phyloP scores from a whole-genome alignment of 2,888 invertebrate species.

The Hemicrepidius hirtus region DNA sequence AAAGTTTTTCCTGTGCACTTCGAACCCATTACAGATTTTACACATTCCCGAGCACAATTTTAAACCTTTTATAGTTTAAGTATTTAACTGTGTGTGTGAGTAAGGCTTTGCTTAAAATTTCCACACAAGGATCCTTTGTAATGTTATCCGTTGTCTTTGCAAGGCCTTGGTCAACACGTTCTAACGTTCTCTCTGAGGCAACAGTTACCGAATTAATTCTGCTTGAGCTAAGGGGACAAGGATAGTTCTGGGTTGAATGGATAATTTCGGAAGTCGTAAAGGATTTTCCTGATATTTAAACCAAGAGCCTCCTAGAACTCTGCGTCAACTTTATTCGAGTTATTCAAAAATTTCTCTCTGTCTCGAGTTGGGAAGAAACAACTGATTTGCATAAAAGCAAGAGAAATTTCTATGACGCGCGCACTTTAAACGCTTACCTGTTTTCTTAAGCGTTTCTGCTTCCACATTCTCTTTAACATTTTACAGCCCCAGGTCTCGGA shows the following conservation, averaged over 20 bases:
- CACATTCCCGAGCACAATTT: conserved; percentile 13
- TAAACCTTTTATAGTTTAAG: not conserved
- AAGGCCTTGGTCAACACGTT: conserved; percentile 18
- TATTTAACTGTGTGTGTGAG: not conserved
- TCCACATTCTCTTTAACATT: not conserved
- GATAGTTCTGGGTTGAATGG: conserved; percentile 23
- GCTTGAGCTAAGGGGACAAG: not conserved
- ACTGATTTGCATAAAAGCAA: conserved; percentile 42
- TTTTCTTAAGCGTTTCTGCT: conserved; percentile 13
- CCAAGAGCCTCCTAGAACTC: too few species aligned
- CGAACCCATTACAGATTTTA: conserved; percentile 15
- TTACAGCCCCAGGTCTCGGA: not conserved
- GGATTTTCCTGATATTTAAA: conserved; percentile 9
- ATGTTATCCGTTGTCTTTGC: not conserved
- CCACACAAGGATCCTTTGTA: conserved; percentile 9
- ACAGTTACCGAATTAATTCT: conserved; percentile 29
- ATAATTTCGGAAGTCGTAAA: conserved; percentile 32
- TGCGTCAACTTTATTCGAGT: conserved; percentile 31
- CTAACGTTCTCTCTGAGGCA: conserved; percentile 14
- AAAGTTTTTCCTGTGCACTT: conserved; percentile 9
- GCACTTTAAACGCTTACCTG: conserved; percentile 33
- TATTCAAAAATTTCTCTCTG: conserved; percentile 28
- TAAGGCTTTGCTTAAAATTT: not conserved
- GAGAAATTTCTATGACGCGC: conserved; percentile 39
- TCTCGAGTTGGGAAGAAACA: conserved; percentile 22